A percentile compares a stretch with the other conserved stretches of the same genome.
phyloP scores from a whole-genome alignment of 2,888 invertebrate species.

The Neuroscelio doddi region DNA sequence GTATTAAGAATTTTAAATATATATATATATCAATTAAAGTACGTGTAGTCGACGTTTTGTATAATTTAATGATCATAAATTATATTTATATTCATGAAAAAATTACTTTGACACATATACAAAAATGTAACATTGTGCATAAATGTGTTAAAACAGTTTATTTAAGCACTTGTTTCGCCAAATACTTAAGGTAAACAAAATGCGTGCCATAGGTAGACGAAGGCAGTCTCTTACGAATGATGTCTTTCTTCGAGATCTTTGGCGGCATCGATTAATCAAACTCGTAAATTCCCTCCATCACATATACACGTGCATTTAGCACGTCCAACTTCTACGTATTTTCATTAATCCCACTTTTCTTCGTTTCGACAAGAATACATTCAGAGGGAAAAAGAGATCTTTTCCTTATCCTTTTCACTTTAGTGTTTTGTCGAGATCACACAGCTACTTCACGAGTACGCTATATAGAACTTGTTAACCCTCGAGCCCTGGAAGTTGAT shows the following conservation, averaged over 20 bases:
- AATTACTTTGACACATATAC: too few relatives aligned
- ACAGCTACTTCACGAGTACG: not conserved
- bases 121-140: too few relatives aligned
- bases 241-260: slow-evolving; percentile 48
- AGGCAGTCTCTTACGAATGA: slow-evolving; percentile 45
- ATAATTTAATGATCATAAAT: too few relatives aligned
- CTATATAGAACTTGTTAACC: not conserved
- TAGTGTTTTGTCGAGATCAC: too few relatives aligned
- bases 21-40: too few relatives aligned
- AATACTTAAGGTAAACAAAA: slow-evolving; percentile 45
- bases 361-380: slow-evolving; percentile 7
- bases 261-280: slow-evolving; percentile 59
- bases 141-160: too few relatives aligned
- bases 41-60: too few relatives aligned
- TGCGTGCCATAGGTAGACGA: slow-evolving; percentile 19
- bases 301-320: slow-evolving; percentile 32
- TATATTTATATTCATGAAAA: too few relatives aligned
- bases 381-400: slow-evolving; percentile 2
- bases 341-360: slow-evolving; percentile 42
- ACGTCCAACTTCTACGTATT: slow-evolving; percentile 19
- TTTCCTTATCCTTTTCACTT: not conserved
- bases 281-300: slow-evolving; percentile 41
- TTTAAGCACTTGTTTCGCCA: slow-evolving; percentile 3
- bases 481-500: not conserved
- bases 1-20: too few relatives aligned